Conservation (phyloP, 1,140 invertebrate genomes). For the Drosophila guanche region DNA sequence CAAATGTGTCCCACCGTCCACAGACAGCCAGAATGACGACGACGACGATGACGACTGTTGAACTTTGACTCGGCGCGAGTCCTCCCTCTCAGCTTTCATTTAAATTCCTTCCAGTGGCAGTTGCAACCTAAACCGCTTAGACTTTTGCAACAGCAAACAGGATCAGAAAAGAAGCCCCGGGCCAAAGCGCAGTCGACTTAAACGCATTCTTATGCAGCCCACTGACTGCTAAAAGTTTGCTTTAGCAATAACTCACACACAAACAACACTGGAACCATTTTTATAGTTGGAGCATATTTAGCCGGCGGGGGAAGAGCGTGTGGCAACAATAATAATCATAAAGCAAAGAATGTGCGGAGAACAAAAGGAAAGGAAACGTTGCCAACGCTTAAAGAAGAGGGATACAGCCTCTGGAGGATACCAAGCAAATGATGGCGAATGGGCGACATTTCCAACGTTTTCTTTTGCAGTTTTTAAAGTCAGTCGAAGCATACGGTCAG, state of each 20-base stretch:
- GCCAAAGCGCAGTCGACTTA: constrained; percentile 47
- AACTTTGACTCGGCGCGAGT: constrained; percentile 57
- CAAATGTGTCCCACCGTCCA: constrained; percentile 41
- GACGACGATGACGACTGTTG: constrained; percentile 64
- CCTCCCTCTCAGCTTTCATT: constrained; percentile 35
- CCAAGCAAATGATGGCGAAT: no score
- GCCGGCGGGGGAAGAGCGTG: constrained; percentile 58
- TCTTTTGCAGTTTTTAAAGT: no score
- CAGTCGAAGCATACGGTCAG: no score
- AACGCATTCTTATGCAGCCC: constrained; percentile 48
- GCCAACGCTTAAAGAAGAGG: no score
- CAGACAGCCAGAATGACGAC: constrained; percentile 17
- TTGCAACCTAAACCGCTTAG: constrained; percentile 66
- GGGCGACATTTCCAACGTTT: no score
- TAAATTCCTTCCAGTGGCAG: constrained; percentile 43
- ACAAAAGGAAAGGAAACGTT: constrained; percentile 39
- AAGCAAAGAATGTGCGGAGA: constrained; percentile 36
- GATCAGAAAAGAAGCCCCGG: constrained; percentile 48
- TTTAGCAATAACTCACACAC: constrained; percentile 44
- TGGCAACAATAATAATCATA: constrained; percentile 73
- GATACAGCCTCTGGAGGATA: no score
- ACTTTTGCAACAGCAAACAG: constrained; percentile 60
- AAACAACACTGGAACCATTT: constrained; percentile 36
- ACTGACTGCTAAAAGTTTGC: constrained; percentile 47
- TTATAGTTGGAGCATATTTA: constrained; percentile 76